Evolutionary conservation across 1,140 invertebrate genomes (phyloP), one percentile per base, ranked within the genome.

Genomic region (Leptinotarsa texana): DNA sequence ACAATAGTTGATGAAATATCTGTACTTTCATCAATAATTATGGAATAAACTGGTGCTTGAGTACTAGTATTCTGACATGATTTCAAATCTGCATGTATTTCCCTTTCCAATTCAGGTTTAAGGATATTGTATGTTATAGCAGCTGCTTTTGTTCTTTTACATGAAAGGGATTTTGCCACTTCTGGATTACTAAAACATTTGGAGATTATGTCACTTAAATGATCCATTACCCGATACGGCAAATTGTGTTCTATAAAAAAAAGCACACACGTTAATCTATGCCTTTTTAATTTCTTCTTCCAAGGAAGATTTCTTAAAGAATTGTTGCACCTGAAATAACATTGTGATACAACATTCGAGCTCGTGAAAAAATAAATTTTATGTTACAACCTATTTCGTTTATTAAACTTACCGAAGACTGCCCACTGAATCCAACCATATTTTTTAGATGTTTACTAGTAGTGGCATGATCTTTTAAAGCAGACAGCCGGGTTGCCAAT

Each of bases 171-270:
- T 74, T 79, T 76, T 22, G 75, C 75, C 15, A 78, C 74, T 77
- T 76, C 74, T 3, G 77, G 77, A 73, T 82, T 76, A 3, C 13
- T 21, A 69, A 74, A 80, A 15, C 74, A 49, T 51, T 49, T 51
- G 21, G 49, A 72, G 68, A 80, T 80, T 17, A 80, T 70, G 33
- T 62, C 69, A 6, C 70, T 72, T 65, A 82, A 71, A 69, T 80
- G 76, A 63, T 79, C 74, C 69, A 78, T 75, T 49, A 77, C 69
- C 11, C 63, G 51, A 74, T 80, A 79, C 49, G 81, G 68, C 51
- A 81, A 24, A 66, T 82, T 79, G 51, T 80, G 77, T 62, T 81
- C 79, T 27, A 75, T 8, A 15, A 78, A 49, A 66, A n/a, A 79
- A 75, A 61, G 76, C 65, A 42, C 75, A 72, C 17, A 78, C 75